Evolutionary conservation across 2,888 invertebrate genomes (phyloP).

Genomic region (Labia minor): DNA sequence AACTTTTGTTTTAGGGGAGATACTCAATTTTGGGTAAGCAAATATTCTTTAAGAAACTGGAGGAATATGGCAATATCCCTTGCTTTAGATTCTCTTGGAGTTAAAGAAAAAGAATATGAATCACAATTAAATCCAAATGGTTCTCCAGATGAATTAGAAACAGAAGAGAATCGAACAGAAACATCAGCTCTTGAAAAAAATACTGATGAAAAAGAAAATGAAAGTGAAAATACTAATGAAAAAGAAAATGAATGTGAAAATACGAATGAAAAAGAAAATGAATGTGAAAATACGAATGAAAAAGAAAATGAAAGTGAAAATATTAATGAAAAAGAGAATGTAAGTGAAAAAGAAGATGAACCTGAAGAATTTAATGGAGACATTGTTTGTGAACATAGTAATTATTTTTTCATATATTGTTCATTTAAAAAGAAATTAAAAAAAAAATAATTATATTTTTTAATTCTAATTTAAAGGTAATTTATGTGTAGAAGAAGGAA

Average conservation of each 20-base stretch:
- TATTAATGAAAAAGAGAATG: no score
- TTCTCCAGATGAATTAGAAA: neutral
- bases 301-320: no score
- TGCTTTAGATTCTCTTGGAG: slow-evolving; percentile 22
- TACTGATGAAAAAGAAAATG: neutral
- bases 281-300: no score
- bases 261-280: no score
- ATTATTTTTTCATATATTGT: slow-evolving; percentile 26
- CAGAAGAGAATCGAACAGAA: neutral
- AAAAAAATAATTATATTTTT: neutral
- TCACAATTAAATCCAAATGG: neutral
- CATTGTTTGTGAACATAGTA: slow-evolving; percentile 43
- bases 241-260: slow-evolving; percentile 18
- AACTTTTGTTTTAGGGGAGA: slow-evolving; percentile 30
- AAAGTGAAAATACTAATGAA: slow-evolving; percentile 28
- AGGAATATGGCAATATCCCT: slow-evolving; percentile 35
- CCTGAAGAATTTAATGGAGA: slow-evolving; percentile 44
- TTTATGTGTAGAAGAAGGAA: slow-evolving; percentile 33
- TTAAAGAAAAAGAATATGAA: slow-evolving; percentile 20
- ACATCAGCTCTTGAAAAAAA: neutral
- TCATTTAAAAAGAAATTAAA: neutral
- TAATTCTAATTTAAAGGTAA: slow-evolving; percentile 30
- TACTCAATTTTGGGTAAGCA: slow-evolving; percentile 42
- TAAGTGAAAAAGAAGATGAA: no score
- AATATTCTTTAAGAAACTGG: slow-evolving; percentile 45